Evolutionary conservation across 2,797 vertebrate genomes (phyloP).

Genomic region (Xenops minutus): DNA sequence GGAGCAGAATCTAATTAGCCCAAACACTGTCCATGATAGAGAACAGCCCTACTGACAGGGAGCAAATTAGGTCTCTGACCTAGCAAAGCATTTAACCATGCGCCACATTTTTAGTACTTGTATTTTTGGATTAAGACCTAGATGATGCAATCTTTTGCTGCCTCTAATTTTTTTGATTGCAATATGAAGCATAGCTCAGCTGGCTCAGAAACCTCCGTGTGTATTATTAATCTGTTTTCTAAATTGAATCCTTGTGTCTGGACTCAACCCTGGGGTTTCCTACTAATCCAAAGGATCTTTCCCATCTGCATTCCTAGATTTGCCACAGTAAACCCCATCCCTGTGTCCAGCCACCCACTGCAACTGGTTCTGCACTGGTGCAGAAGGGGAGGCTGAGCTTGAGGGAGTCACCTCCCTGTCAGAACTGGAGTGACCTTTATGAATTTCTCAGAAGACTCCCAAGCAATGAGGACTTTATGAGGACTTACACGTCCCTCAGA

Average conservation of each 20-base stretch:
- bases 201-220: neutral
- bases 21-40: neutral
- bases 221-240: neutral
- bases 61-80: constrained; percentile 66
- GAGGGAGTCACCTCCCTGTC: neutral
- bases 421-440: neutral
- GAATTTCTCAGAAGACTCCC: constrained; percentile 3
- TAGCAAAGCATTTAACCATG: constrained; percentile 45
- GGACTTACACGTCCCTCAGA: neutral
- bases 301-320: neutral
- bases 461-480: neutral
- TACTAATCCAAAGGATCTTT: neutral
- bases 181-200: neutral
- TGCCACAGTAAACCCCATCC: neutral
- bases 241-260: neutral
- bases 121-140: constrained; percentile 26
- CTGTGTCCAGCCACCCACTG: neutral
- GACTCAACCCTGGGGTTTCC: neutral
- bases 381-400: neutral
- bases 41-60: constrained; percentile 37
- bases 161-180: constrained; percentile 45
- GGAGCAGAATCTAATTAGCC: constrained; percentile 59
- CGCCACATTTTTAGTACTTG: constrained; percentile 1
- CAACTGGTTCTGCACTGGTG: neutral
- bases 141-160: constrained; percentile 38